Percentiles rank a stretch among this genome's conserved stretches.
These are phyloP conservation scores for Euura lappo DNA, from an alignment of 1,140 invertebrate species.

Conservation along the genomic window DNA sequence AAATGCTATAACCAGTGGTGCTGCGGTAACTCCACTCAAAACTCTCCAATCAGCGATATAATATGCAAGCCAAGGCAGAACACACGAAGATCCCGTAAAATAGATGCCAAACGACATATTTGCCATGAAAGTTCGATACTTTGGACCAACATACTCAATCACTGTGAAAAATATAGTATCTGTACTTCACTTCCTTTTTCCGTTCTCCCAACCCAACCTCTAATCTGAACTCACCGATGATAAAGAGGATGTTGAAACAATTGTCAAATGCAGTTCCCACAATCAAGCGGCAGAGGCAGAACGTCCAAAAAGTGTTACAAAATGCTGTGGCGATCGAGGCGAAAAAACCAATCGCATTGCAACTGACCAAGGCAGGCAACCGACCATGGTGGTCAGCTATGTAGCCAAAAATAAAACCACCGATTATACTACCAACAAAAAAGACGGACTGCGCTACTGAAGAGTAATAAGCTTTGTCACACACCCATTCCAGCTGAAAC, in stretches of 20 bases:
- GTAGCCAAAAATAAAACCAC: constrained; percentile 39
- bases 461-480: constrained; percentile 70
- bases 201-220: neutral
- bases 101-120: constrained; percentile 83
- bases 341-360: constrained; percentile 72
- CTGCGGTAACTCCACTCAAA: constrained; percentile 53
- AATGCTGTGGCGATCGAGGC: constrained; percentile 74
- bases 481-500: constrained; percentile 76
- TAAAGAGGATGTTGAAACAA: constrained; percentile 86
- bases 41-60: constrained; percentile 60
- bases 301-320: constrained; percentile 69
- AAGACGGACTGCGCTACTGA: constrained; percentile 72
- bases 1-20: constrained; percentile 44
- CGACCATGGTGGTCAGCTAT: constrained; percentile 45
- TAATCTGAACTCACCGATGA: constrained; percentile 69
- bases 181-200: neutral
- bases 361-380: constrained; percentile 53
- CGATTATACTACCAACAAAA: constrained; percentile 43
- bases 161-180: constrained; percentile 59
- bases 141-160: constrained; percentile 78
- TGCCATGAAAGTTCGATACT: constrained; percentile 80
- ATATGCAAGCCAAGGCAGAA: constrained; percentile 61
- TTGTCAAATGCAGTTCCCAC: constrained; percentile 82
- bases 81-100: constrained; percentile 73
- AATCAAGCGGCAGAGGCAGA: constrained; percentile 74